These are phyloP conservation scores for Pseudonaja textilis DNA, from an alignment of 2,113 vertebrate species.

Conservation along the genomic window DNA sequence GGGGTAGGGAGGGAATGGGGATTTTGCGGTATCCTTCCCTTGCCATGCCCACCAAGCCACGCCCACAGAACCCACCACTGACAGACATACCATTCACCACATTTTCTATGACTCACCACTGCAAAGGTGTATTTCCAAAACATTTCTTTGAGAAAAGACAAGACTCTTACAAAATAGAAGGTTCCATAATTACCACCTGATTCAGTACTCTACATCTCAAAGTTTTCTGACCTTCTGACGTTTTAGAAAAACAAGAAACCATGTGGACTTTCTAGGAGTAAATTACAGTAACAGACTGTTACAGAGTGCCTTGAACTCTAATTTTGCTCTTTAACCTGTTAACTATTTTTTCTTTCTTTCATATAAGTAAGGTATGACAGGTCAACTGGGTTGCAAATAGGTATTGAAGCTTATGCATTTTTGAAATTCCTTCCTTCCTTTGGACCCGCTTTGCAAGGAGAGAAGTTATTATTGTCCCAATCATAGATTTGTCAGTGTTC, in stretches of 20 bases:
- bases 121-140: not conserved
- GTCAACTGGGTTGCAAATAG: not conserved
- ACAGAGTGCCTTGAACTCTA: not conserved
- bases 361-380: not conserved
- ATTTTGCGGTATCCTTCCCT: no score
- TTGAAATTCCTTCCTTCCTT: not conserved
- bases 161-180: not conserved
- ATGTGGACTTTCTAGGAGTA: not conserved
- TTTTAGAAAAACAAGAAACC: not conserved
- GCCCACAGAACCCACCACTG: no score
- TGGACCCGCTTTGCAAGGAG: not conserved
- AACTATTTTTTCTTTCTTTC: not conserved
- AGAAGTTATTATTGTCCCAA: not conserved
- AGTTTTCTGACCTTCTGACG: not conserved
- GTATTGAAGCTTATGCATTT: not conserved
- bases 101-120: not conserved
- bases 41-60: no score
- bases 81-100: not conserved
- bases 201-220: not conserved
- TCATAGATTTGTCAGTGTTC: not conserved
- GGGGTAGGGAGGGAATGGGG: no score
- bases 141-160: not conserved
- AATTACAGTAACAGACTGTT: not conserved
- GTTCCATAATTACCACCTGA: not conserved
- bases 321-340: not conserved